Base-by-base conservation (phyloP, 2,113 vertebrate genomes). In the Eublepharis macularius region DNA sequence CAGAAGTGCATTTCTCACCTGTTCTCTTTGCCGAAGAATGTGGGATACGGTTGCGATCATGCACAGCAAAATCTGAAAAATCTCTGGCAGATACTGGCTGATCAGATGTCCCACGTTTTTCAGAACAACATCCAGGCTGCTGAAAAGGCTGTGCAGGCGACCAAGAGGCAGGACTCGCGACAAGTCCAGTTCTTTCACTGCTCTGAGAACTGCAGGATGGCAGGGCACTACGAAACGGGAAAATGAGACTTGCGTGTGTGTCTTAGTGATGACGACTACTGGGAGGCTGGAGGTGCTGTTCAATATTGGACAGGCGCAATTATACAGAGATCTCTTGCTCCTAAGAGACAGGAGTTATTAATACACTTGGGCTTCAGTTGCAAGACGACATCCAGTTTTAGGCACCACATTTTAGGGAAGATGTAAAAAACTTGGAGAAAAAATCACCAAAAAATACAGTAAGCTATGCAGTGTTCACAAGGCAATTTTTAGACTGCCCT, bases 11-110 rank as follows among this genome's bases (percentile, higher is more conserved):
- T 1, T 2, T 41, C 81, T 86, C 89, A 99, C 99, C 98, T 98
- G 97, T 4, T 98, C 97, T 88, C 98, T 97, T 43, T 94, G 95
- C 49, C 98, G 96, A 36, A 99, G 96, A 73, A 97, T 83, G 14
- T 93, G 91, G 47, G 97, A 97, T 6, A 98, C 93, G 0, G 97
- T 94, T 34, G 97, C 97, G 0, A 96, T 97, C 95, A 98, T 94
- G 79, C 98, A 99, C 80, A 99, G 97, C 80, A 99, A 84, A 49
- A 99, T 98, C 96, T 99, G 98, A 41, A 99, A 95, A 88, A 99
- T 96, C 91, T 98, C 97, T 45, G 98, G 97, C 90, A 99, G 94
- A 92, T 98, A 97, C 0, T 85, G 78, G 75, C 95, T 92, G 93
- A 99, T 97, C 74, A 98, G 95, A 84, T 99, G 98, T 65, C 98